Evolutionary conservation across 64 coral and sea anemone genomes (phyloP), one percentile per base, ranked within the genome.

Genomic region (Actinia equina): DNA sequence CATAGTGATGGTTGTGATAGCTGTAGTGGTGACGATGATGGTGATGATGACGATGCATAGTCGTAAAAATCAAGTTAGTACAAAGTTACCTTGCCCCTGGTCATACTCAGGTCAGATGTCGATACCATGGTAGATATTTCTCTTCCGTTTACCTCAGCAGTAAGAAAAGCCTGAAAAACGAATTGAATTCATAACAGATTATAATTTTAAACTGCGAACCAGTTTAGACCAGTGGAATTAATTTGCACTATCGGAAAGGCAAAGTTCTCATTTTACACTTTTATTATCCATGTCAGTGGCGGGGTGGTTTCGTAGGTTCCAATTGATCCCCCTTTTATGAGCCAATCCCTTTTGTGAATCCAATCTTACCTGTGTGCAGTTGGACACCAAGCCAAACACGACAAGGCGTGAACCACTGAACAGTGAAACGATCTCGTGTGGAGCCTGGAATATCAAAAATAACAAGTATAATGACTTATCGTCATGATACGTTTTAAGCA

Each of bases 321-420:
- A n/a, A n/a, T n/a, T n/a, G n/a, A n/a, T n/a, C n/a, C n/a, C n/a
- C n/a, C n/a, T n/a, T n/a, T n/a, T n/a, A n/a, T n/a, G n/a, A n/a
- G n/a, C n/a, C n/a, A n/a, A n/a, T n/a, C n/a, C n/a, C n/a, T n/a
- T n/a, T n/a, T n/a, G n/a, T n/a, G n/a, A n/a, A n/a, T n/a, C n/a
- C n/a, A n/a, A n/a, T n/a, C n/a, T n/a, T 82, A 99, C 97, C 97
- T 99, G 97, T 30, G 97, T 99, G 57, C 97, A 99, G 65, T 93
- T 95, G 51, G 88, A 89, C 22, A 95, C 93, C 77, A 99, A 84
- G 8, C 97, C 97, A 89, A 95, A 99, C 16, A 99, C 97, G 3
- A 99, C 97, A 67, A 95, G 97, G 77, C 97, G 84, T 6, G 88
- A 99, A 20, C 97, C 93, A 56, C 89, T 99, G 83, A 99, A 99